These are phyloP conservation scores for Oreochromis aureus DNA, from an alignment of 2,113 vertebrate genomes.

Conservation along the genomic window DNA sequence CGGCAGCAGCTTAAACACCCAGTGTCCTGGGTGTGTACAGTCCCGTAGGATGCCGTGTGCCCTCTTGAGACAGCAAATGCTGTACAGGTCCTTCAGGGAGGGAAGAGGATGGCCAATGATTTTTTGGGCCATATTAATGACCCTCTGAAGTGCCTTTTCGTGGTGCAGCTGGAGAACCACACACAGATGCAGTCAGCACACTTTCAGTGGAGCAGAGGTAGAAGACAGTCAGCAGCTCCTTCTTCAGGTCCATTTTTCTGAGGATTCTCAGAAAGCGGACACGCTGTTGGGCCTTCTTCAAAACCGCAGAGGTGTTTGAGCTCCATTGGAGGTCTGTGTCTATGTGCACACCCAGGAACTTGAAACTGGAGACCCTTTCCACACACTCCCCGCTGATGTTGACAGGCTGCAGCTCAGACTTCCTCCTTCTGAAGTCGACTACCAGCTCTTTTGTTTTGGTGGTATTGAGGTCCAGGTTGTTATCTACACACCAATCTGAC, in stretches of 20 bases:
- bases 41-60: too few relatives aligned
- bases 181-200: neutral
- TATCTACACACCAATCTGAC: neutral
- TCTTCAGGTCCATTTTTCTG: neutral
- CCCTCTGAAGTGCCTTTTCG: too few relatives aligned
- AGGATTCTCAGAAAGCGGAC: neutral
- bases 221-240: neutral
- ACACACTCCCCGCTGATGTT: rapidly evolving
- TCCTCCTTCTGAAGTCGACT: rapidly evolving
- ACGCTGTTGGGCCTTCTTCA: rapidly evolving
- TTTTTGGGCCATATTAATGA: too few relatives aligned
- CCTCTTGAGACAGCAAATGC: too few relatives aligned
- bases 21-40: too few relatives aligned
- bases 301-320: rapidly evolving
- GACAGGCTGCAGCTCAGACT: neutral
- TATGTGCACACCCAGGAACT: neutral
- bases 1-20: too few relatives aligned
- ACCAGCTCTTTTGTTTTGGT: rapidly evolving
- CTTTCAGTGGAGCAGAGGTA: neutral
- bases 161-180: too few relatives aligned
- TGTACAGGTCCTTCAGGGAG: too few relatives aligned
- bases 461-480: neutral
- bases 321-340: neutral
- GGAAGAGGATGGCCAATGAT: too few relatives aligned
- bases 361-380: neutral